A percentile compares a stretch with the other conserved stretches of the same genome.
Evolutionary conservation across 1,140 invertebrate genomes (phyloP).

Genomic region (Rhizoglyphus robini): DNA sequence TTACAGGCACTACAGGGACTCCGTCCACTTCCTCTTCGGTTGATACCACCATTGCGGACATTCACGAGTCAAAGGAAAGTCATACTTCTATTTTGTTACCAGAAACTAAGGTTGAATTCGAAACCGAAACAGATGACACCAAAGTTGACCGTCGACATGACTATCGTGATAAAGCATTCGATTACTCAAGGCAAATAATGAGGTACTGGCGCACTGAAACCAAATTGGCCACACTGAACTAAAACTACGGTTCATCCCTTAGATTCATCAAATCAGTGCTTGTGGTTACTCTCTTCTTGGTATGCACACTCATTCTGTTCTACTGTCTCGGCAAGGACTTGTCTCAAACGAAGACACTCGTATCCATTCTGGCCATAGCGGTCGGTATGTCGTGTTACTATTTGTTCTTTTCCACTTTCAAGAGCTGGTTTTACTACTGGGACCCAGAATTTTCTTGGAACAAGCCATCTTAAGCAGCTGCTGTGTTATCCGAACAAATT

Average conservation of each 20-base stretch:
- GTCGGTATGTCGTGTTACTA: neutral
- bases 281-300: too few species aligned
- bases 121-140: too few species aligned
- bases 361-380: neutral
- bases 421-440: constrained; percentile 1
- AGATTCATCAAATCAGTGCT: neutral
- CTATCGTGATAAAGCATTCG: neutral
- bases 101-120: neutral
- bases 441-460: neutral
- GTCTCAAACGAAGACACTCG: too few species aligned
- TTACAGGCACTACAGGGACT: too few species aligned
- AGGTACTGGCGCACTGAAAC: too few species aligned
- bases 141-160: neutral
- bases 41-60: neutral
- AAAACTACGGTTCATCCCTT: neutral
- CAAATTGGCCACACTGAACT: too few species aligned
- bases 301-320: too few species aligned
- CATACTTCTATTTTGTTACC: neutral
- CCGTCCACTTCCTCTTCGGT: too few species aligned
- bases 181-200: neutral
- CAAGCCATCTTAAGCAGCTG: neutral
- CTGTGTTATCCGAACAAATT: too few species aligned
- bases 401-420: constrained; percentile 6
- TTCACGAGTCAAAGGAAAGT: too few species aligned
- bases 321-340: too few species aligned